These are phyloP conservation scores for Pipistrellus nathusii DNA, from an alignment of 2,797 vertebrate species.

Conservation along the genomic window DNA sequence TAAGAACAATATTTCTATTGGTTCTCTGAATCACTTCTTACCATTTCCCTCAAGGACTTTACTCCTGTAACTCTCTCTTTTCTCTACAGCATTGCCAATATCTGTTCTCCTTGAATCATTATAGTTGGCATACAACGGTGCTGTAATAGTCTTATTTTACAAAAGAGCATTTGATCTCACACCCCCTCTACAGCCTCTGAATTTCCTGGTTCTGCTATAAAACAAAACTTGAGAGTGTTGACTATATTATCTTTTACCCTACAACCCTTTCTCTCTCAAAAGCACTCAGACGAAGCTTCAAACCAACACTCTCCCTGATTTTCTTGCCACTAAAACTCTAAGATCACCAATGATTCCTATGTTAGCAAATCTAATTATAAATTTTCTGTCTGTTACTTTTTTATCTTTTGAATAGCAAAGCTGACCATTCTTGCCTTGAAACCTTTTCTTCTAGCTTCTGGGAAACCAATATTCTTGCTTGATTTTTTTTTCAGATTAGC, in stretches of 20 bases:
- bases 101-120: not conserved
- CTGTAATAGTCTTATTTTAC: conserved; percentile 7
- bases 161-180: not conserved
- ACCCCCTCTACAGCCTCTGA: not conserved
- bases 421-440: not conserved
- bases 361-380: not conserved
- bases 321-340: not conserved
- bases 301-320: not conserved
- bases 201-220: not conserved
- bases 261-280: not conserved
- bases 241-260: not conserved
- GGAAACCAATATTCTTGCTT: not conserved
- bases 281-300: not conserved
- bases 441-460: not conserved
- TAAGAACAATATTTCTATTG: not conserved
- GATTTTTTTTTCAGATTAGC: not conserved
- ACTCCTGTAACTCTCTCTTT: not conserved
- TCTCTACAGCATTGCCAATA: not conserved
- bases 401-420: conserved; percentile 1
- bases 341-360: not conserved
- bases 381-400: not conserved
- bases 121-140: not conserved
- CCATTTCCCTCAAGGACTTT: not conserved
- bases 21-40: not conserved
- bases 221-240: not conserved